Base-by-base conservation (phyloP, 2,888 invertebrate genomes). In the Caenorhabditis sp. region DNA sequence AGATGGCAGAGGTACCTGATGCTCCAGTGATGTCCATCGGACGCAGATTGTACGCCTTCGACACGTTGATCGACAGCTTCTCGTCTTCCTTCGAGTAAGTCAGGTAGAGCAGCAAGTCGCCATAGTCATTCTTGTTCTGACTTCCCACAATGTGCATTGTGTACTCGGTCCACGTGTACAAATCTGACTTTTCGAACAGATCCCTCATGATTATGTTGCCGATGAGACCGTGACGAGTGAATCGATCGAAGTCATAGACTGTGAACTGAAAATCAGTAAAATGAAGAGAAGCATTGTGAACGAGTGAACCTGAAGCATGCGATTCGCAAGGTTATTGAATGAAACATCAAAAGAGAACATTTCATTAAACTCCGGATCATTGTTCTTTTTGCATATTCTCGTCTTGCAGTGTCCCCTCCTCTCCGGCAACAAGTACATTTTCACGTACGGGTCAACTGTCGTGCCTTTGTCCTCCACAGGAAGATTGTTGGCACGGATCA, bases 21-120 rank as follows among this genome's bases (percentile, higher is more conserved):
- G 94, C 94, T 83, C 95, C 96, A 37, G 95, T 95, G 86, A 95
- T 95, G 89, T 95, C 96, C 93, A 95, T 95, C 30, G 95, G 94
- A 89, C 95, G 93, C 17, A 96, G 91, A 89, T 95, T 95, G 80
- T 95, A 92, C 0, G 94, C 95, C 90, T 96, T 96, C 83, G 96
- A 94, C 45, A 96, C 93, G 0, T 95, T 95, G 22, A 95, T 93
- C 0, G 95, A 95, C 20, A 96, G 92, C 26, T 95, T 93, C 15
- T 95, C 95, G 24, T 95, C 95, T 22, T 94, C 95, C 13, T 95
- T 95, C 37, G 95, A 91, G 90, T 95, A 96, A 86, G 95, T 95
- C 59, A 96, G 91, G 0, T 95, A 95, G 58, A 96, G 90, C 94
- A 96, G 94, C 88, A 96, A 90, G 90, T 96, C 96, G 0, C 96